Evolutionary conservation across 30 jellyfish, hydroid and myxozoan genomes (phyloP).

Genomic region (Chrysaora quinquecirrha): DNA sequence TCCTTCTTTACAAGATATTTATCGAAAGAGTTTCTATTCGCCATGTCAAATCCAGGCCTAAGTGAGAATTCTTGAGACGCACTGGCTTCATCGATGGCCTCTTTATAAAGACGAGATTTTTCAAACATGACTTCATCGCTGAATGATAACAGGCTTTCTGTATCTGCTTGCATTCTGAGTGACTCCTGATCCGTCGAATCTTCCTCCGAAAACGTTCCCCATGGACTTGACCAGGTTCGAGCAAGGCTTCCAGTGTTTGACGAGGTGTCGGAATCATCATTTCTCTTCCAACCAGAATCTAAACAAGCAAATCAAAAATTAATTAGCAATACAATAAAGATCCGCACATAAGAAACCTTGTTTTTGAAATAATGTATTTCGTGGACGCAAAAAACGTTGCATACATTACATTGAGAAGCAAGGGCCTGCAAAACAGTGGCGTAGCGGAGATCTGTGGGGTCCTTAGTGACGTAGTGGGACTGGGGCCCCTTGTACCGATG

Average conservation of each 20-base stretch:
- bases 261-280: slow-evolving; percentile 27
- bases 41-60: background rate
- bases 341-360: no score
- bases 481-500: no score
- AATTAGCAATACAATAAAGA: no score
- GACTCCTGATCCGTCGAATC: slow-evolving; percentile 56
- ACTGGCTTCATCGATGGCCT: background rate
- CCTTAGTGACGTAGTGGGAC: no score
- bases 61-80: background rate
- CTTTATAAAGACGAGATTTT: background rate
- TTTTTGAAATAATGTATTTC: no score
- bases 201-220: slow-evolving; percentile 71
- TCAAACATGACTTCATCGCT: background rate
- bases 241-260: slow-evolving; percentile 49
- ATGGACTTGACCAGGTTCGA: slow-evolving; percentile 44
- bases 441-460: no score
- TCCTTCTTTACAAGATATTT: slow-evolving; percentile 40
- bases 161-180: slow-evolving; percentile 2
- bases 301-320: no score
- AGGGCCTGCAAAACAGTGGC: no score
- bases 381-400: no score
- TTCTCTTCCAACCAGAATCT: slow-evolving; percentile 52
- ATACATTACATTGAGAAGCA: no score
- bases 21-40: slow-evolving; percentile 15
- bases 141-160: slow-evolving; percentile 24